phyloP scores from a whole-genome alignment of 2,797 vertebrate genomes.

The Podarcis siculus region DNA sequence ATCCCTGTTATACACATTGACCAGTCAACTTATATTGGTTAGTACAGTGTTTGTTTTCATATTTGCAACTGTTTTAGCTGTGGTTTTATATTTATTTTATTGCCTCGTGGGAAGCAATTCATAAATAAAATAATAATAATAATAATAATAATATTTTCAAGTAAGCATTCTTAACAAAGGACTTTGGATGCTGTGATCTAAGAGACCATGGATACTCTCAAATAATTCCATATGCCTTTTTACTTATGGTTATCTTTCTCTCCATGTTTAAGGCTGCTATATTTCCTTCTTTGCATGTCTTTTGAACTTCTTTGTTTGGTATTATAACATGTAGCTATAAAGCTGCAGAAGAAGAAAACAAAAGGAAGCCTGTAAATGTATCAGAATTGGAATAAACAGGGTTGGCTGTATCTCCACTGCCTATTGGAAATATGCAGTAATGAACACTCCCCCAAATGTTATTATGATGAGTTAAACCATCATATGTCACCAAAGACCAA shows the following conservation, averaged over 20 bases:
- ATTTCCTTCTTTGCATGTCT: not conserved
- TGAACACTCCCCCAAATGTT: not conserved
- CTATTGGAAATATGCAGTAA: not conserved
- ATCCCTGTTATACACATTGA: too few relatives aligned
- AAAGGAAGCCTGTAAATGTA: not conserved
- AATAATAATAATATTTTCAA: not conserved
- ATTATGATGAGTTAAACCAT: not conserved
- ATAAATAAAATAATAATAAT: not conserved
- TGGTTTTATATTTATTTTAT: too few relatives aligned
- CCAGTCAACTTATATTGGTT: too few relatives aligned
- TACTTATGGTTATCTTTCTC: not conserved
- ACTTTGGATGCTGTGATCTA: not conserved
- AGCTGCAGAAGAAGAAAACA: not conserved
- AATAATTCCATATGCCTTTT: not conserved
- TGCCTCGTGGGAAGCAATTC: too few relatives aligned
- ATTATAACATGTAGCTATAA: not conserved
- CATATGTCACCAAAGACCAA: not conserved
- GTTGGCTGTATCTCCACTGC: slow-evolving; percentile 15
- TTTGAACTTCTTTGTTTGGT: not conserved
- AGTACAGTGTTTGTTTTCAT: too few relatives aligned
- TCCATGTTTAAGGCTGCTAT: not conserved
- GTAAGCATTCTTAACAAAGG: not conserved
- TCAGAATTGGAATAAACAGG: not conserved
- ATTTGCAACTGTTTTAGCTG: too few relatives aligned
- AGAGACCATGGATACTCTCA: not conserved